A percentile compares a stretch with the other conserved stretches of the same genome.
Evolutionary conservation across 1,140 invertebrate genomes (phyloP).

Genomic region (Papilio helenus): DNA sequence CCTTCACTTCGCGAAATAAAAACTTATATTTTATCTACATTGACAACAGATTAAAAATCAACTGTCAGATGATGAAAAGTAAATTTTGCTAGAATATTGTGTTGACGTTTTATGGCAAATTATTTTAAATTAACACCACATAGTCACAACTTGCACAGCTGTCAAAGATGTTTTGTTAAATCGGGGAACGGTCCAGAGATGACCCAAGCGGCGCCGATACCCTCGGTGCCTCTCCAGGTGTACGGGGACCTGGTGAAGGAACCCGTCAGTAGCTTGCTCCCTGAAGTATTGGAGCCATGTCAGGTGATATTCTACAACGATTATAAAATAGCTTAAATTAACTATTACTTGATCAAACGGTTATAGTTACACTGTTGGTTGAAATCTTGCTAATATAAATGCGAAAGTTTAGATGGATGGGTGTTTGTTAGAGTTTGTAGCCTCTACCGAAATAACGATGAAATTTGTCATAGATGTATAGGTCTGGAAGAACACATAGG

Average conservation of each 20-base stretch:
- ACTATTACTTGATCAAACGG: no score
- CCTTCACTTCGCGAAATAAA: not conserved
- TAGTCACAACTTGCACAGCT: not conserved
- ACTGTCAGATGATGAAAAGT: conserved; percentile 14
- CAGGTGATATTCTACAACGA: not conserved
- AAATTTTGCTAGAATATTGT: conserved; percentile 25
- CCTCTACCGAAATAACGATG: no score
- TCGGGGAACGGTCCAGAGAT: conserved; percentile 7
- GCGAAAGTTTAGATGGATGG: no score
- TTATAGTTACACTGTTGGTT: no score
- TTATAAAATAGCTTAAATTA: not conserved
- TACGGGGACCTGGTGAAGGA: conserved; percentile 43
- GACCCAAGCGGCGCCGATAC: conserved; percentile 53
- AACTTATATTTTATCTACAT: not conserved
- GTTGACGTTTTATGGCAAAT: conserved; percentile 13
- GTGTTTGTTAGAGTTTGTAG: no score
- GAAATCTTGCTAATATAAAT: no score
- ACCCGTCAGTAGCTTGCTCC: conserved; percentile 15
- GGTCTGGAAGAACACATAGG: no score
- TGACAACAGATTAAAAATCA: not conserved
- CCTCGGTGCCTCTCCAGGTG: conserved; percentile 40
- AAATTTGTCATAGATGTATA: no score
- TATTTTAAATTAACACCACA: conserved; percentile 4
- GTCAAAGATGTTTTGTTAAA: conserved; percentile 6
- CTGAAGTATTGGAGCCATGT: conserved; percentile 3